Conservation (phyloP, 2,888 invertebrate species). For the Lamproptera curius region DNA sequence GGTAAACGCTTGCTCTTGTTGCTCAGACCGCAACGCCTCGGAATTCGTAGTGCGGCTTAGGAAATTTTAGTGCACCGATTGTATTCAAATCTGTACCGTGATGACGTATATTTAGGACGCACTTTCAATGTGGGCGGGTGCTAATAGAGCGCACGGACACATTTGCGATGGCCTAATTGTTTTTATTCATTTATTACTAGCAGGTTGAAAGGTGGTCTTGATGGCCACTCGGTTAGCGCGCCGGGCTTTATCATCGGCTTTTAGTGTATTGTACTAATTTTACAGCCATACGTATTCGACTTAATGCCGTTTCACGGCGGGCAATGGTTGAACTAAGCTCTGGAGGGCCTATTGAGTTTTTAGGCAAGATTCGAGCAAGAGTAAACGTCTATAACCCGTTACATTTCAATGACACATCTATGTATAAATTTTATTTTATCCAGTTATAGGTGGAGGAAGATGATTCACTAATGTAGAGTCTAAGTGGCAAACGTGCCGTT, state of each 20-base stretch:
- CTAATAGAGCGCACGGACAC: constrained; percentile 25
- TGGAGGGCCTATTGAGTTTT: too few species aligned
- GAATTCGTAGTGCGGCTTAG: constrained; percentile 19
- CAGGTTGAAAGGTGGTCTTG: constrained; percentile 58
- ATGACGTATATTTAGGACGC: constrained; percentile 20
- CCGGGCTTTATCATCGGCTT: constrained; percentile 49
- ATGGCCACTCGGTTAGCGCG: constrained; percentile 54
- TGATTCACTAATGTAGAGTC: too few species aligned
- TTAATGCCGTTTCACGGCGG: constrained; percentile 37
- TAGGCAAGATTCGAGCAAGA: too few species aligned
- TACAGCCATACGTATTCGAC: constrained; percentile 54
- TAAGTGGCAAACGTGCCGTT: too few species aligned
- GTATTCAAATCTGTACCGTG: constrained; percentile 33
- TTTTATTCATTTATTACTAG: constrained; percentile 70
- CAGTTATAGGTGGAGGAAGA: too few species aligned
- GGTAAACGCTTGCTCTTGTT: background rate
- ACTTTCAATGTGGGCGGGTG: constrained; percentile 12
- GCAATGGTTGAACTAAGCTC: too few species aligned
- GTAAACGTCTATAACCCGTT: too few species aligned
- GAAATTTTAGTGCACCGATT: constrained; percentile 11
- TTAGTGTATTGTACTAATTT: constrained; percentile 56
- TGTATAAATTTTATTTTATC: too few species aligned
- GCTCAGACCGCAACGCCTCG: background rate
- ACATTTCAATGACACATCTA: too few species aligned
- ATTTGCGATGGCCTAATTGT: constrained; percentile 54